phyloP scores from a whole-genome alignment of 1,140 invertebrate genomes.

The Trichomalopsis sarcophagae region DNA sequence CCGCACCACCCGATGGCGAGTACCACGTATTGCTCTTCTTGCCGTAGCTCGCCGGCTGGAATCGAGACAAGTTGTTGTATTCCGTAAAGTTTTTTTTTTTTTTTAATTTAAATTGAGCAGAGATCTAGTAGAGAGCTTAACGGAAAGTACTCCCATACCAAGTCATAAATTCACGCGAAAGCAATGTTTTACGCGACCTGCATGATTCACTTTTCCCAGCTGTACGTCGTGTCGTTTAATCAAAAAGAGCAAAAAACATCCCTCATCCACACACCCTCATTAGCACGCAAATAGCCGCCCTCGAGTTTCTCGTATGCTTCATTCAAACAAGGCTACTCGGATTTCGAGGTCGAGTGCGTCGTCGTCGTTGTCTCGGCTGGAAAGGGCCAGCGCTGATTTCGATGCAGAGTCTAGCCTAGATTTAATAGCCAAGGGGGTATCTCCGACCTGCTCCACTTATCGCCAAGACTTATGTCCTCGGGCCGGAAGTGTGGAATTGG shows the following conservation, averaged over 20 bases:
- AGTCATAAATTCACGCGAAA: too few species aligned
- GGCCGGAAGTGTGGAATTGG: slow-evolving; percentile 7
- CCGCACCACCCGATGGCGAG: slow-evolving; percentile 76
- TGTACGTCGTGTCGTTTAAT: too few species aligned
- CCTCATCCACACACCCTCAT: too few species aligned
- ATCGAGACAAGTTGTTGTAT: neutral
- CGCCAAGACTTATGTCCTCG: slow-evolving; percentile 39
- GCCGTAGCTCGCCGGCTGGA: slow-evolving; percentile 87
- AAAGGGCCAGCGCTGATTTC: slow-evolving; percentile 36
- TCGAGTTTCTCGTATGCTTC: too few species aligned
- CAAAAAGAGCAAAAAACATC: too few species aligned
- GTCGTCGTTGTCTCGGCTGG: neutral
- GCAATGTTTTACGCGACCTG: too few species aligned
- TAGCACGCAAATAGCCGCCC: too few species aligned
- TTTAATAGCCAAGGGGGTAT: neutral
- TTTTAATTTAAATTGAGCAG: too few species aligned
- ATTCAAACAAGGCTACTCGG: neutral
- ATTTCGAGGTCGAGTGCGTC: slow-evolving; percentile 49
- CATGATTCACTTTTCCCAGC: too few species aligned
- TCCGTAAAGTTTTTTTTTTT: neutral
- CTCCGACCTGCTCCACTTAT: slow-evolving; percentile 2
- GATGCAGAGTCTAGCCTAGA: slow-evolving; percentile 49
- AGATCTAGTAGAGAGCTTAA: too few species aligned
- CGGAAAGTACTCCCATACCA: too few species aligned
- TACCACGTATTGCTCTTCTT: slow-evolving; percentile 93